Evolutionary conservation across 2,888 invertebrate species (phyloP), one percentile per base, ranked within the genome.

Genomic region (Catocala sponsa): DNA sequence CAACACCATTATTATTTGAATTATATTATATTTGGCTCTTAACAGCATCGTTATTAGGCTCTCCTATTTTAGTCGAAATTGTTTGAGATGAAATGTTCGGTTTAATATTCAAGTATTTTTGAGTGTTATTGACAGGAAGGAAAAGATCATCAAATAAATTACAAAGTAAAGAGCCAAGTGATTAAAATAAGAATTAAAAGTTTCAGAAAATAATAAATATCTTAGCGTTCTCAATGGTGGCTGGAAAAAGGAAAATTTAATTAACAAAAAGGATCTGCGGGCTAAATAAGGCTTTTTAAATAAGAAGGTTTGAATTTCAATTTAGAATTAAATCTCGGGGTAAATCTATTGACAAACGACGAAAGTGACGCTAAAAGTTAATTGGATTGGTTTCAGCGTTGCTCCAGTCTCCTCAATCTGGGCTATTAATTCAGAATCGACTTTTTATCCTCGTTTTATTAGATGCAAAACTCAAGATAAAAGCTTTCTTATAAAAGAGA

Each of bases 1-100:
- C 83, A 84, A 87, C 82, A 81, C 80, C 79, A 79, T 82, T 83
- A 83, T 82, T 80, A 81, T 74, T 76, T 79, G 69, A 80, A 80
- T 76, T 68, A 78, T 80, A 81, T 78, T 76, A 76, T 80, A 78
- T 74, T 42, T 72, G 66, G 64, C 25, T 25, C 25, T 25, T 25
- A 65, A 63, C 59, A 62, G 58, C 47, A 32, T 57, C 42, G 55
- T 65, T 70, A 74, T 76, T 69, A 55, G 64, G 58, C 10, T 43
- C 57, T 69, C 33, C 25, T 46, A 55, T 56, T 72, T 68, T 25
- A 50, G 42, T 46, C 52, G 33, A 55, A 55, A 56, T 63, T 44
- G 61, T 74, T 57, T 10, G 38, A 47, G 35, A 55, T 33, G 49
- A 38, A 52, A 58, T 56, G 49, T n/a, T 35, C 25, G 60, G 33